Evolutionary conservation across 37 sponge, comb jelly and placozoan genomes (phyloP).

Genomic region (Dysidea cf. avara): DNA sequence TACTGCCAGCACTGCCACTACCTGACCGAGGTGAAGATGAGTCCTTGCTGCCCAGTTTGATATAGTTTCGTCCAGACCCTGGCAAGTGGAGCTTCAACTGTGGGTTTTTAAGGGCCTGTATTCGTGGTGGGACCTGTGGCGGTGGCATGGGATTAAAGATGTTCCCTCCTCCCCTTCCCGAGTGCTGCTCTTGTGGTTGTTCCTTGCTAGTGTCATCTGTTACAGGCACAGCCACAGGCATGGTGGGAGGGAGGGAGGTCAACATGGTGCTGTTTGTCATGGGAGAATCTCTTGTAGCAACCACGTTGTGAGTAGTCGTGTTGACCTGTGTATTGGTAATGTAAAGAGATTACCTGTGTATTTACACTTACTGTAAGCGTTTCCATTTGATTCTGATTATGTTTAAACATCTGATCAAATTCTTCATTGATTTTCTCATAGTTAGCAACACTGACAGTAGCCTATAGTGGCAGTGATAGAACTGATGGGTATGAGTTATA

Average conservation of each 20-base stretch:
- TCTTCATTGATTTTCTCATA: constrained; percentile 46
- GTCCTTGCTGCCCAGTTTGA: constrained; percentile 31
- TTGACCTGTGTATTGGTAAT: constrained; percentile 4
- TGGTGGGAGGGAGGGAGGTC: constrained; percentile 18
- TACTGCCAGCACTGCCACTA: neutral
- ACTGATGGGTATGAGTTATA: no score
- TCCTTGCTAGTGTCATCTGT: constrained; percentile 21
- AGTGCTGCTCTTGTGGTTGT: neutral
- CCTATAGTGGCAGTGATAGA: constrained; percentile 33
- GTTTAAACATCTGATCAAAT: constrained; percentile 50
- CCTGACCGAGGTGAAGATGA: neutral
- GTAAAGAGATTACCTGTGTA: constrained; percentile 3
- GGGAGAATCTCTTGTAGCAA: constrained; percentile 29
- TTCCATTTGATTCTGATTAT: constrained; percentile 5
- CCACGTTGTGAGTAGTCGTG: constrained; percentile 16
- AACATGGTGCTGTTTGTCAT: neutral
- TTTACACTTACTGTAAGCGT: neutral
- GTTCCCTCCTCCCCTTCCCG: neutral
- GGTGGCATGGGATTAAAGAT: constrained; percentile 52
- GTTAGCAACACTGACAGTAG: constrained; percentile 48
- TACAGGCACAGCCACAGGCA: constrained; percentile 68
- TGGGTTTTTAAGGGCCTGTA: constrained; percentile 56
- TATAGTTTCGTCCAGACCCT: constrained; percentile 70
- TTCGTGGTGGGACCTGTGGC: constrained; percentile 60
- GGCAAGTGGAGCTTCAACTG: constrained; percentile 79